phyloP scores from a whole-genome alignment of 2,888 invertebrate genomes.

The Drosophila lacicola region DNA sequence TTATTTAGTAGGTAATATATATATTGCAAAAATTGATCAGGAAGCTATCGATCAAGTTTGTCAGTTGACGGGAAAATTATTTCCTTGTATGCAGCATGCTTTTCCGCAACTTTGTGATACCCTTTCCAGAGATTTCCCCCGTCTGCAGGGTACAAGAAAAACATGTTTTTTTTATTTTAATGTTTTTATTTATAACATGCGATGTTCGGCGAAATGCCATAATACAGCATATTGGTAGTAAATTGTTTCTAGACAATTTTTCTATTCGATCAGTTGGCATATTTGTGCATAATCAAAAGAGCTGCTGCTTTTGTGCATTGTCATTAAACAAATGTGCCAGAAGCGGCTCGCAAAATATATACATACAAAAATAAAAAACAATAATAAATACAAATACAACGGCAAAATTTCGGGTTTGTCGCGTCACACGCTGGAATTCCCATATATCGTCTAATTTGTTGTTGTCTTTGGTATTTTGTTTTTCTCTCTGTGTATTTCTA shows the following conservation, averaged over 20 bases:
- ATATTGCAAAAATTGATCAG: no score
- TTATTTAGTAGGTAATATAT: no score
- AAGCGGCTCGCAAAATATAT: slow-evolving; percentile 55
- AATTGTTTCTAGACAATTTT: slow-evolving; percentile 54
- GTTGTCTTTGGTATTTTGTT: slow-evolving; percentile 45
- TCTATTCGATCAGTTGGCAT: slow-evolving; percentile 45
- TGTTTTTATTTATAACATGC: neutral
- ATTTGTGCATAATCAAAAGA: slow-evolving; percentile 52
- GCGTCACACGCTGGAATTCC: slow-evolving; percentile 80
- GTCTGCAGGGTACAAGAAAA: slow-evolving; percentile 17
- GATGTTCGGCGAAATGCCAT: slow-evolving; percentile 34
- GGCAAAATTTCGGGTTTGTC: slow-evolving; percentile 66
- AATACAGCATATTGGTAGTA: slow-evolving; percentile 36
- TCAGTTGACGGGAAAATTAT: no score
- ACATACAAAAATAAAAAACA: slow-evolving; percentile 21
- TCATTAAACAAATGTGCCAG: slow-evolving; percentile 80
- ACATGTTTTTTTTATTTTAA: slow-evolving; percentile 15
- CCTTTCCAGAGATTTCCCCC: neutral
- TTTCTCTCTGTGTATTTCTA: slow-evolving; percentile 52
- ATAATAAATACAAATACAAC: slow-evolving; percentile 13
- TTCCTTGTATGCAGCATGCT: no score
- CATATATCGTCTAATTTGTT: slow-evolving; percentile 78
- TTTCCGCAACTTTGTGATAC: neutral
- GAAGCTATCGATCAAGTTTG: no score
- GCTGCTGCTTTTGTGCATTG: slow-evolving; percentile 68